Evolutionary conservation across 1,140 invertebrate genomes (phyloP).

Genomic region (Lerema accius): DNA sequence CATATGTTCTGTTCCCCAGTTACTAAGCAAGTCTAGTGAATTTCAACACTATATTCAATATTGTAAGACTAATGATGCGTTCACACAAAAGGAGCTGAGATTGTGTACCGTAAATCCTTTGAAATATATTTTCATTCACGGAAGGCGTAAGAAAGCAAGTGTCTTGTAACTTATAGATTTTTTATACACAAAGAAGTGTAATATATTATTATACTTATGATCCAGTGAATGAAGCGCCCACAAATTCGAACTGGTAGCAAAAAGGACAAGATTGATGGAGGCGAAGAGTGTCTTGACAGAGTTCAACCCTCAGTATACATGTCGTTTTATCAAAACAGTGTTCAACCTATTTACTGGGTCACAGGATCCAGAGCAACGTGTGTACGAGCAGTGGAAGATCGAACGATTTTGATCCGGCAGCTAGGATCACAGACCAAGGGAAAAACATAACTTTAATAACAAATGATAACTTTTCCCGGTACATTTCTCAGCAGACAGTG

Average conservation of each 20-base stretch:
- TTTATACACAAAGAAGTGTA: conserved; percentile 30
- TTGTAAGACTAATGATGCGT: conserved; percentile 18
- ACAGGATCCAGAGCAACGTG: not conserved
- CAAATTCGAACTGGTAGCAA: conserved; percentile 45
- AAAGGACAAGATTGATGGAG: conserved; percentile 55
- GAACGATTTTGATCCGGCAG: too few species aligned
- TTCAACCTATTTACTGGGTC: conserved; percentile 36
- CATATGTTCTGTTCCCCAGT: too few species aligned
- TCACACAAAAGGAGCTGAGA: not conserved
- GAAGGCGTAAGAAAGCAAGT: conserved; percentile 14
- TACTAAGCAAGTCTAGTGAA: conserved; percentile 5
- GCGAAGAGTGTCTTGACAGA: conserved; percentile 26
- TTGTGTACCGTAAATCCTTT: conserved; percentile 14
- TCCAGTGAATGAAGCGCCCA: conserved; percentile 33
- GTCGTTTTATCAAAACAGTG: conserved; percentile 36
- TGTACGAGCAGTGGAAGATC: not conserved
- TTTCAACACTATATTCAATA: not conserved
- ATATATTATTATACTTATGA: conserved; percentile 21
- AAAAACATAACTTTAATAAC: too few species aligned
- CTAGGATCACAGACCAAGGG: too few species aligned
- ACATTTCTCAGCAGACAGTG: too few species aligned
- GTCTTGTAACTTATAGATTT: conserved; percentile 17
- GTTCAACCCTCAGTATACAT: conserved; percentile 27
- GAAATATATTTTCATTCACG: conserved; percentile 18
- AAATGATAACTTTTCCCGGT: too few species aligned